phyloP scores from a whole-genome alignment of 2,888 invertebrate species.

The Hecatera dysodea region DNA sequence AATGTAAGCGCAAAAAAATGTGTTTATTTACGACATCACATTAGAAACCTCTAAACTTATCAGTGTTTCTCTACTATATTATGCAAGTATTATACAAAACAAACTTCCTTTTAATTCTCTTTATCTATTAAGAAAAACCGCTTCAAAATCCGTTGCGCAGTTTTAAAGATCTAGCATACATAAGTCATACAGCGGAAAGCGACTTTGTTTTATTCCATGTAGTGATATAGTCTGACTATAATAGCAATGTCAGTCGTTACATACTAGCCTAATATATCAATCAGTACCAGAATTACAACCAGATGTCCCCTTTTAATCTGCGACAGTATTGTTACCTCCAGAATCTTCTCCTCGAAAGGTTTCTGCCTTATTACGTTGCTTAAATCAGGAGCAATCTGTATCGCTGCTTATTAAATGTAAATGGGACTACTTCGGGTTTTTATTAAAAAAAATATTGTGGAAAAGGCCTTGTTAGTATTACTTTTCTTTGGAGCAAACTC shows the following conservation, averaged over 20 bases:
- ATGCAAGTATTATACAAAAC: too few species aligned
- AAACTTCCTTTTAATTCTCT: too few species aligned
- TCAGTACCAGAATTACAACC: not conserved
- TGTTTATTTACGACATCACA: too few species aligned
- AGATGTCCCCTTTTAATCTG: slow-evolving; percentile 22
- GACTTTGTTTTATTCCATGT: too few species aligned
- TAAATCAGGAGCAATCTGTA: slow-evolving; percentile 16
- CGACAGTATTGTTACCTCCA: slow-evolving; percentile 4
- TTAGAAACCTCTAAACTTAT: too few species aligned
- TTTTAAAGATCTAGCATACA: too few species aligned
- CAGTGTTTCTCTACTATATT: too few species aligned
- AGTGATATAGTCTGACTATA: too few species aligned
- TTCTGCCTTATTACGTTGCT: slow-evolving; percentile 21
- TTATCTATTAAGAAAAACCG: too few species aligned
- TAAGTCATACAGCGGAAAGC: too few species aligned
- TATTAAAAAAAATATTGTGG: slow-evolving; percentile 11
- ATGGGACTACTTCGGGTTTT: not conserved
- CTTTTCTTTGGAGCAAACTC: not conserved
- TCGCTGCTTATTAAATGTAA: slow-evolving; percentile 21
- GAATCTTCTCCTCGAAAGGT: slow-evolving; percentile 1
- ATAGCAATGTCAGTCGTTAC: not conserved
- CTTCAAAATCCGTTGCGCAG: too few species aligned
- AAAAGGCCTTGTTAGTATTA: not conserved
- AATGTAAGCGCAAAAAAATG: too few species aligned
- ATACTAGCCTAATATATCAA: not conserved